Conservation (phyloP, 2,113 vertebrate genomes). For the Centrocercus urophasianus region DNA sequence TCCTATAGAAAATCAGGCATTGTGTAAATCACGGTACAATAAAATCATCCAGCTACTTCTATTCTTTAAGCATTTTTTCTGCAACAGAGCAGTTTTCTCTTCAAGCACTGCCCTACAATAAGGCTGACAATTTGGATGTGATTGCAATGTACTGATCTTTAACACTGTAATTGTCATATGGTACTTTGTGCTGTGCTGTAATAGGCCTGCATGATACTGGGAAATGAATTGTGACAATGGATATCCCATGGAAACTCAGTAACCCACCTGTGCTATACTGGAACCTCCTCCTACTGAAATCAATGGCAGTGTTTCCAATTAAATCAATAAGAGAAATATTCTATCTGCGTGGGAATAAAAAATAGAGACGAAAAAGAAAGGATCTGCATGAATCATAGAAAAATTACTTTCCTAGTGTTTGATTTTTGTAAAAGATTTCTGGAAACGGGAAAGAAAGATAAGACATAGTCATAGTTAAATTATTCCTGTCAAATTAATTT, state of each 20-base stretch:
- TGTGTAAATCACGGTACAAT: not conserved
- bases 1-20: not conserved
- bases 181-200: not conserved
- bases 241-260: not conserved
- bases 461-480: not conserved
- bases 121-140: not conserved
- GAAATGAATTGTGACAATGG: not conserved
- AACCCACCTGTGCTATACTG: not conserved
- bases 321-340: not conserved
- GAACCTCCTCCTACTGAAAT: not conserved
- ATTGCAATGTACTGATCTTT: not conserved
- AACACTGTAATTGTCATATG: not conserved
- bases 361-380: conserved; percentile 3
- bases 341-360: not conserved
- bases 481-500: not conserved
- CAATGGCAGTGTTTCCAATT: conserved; percentile 4
- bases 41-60: not conserved
- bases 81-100: not conserved
- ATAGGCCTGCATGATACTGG: not conserved
- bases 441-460: not conserved
- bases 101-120: not conserved
- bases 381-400: not conserved
- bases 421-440: conserved; percentile 35
- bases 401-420: not conserved
- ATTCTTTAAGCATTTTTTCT: not conserved